These are phyloP conservation scores for Oncorhynchus keta DNA, from an alignment of 2,113 vertebrate species.

Conservation along the genomic window DNA sequence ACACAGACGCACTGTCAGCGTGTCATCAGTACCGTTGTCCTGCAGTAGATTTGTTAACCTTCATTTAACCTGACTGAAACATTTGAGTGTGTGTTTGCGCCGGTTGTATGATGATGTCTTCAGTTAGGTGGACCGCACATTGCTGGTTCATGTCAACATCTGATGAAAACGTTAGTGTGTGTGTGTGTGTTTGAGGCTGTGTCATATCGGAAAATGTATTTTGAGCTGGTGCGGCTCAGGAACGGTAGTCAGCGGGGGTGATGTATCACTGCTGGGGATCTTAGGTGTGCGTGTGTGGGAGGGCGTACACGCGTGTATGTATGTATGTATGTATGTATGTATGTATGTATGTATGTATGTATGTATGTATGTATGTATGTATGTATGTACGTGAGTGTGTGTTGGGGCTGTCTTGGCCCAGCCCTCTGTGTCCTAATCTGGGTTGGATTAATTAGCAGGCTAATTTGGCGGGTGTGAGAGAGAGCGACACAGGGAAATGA, in stretches of 20 bases:
- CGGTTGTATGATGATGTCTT: not conserved
- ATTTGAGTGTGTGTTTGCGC: not conserved
- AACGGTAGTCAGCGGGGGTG: constrained; percentile 66
- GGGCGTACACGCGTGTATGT: constrained; percentile 8
- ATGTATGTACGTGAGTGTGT: constrained; percentile 3
- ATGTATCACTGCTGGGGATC: constrained; percentile 53
- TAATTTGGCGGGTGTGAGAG: constrained; percentile 23
- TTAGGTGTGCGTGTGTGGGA: constrained; percentile 13
- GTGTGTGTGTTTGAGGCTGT: constrained; percentile 9
- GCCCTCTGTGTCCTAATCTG: constrained; percentile 12
- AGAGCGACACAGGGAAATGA: constrained; percentile 16
- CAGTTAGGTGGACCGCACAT: no score
- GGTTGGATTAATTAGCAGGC: constrained; percentile 18
- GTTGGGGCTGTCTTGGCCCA: constrained; percentile 2
- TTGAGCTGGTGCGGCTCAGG: constrained; percentile 60
- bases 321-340: no score
- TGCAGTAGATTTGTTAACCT: no score
- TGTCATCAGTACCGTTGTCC: no score
- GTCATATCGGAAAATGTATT: constrained; percentile 72
- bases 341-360: no score
- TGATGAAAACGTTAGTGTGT: constrained; percentile 9
- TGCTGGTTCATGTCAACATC: constrained; percentile 14
- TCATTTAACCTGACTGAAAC: no score
- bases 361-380: not conserved
- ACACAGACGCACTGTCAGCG: no score